Percentiles rank a stretch among this genome's conserved stretches.
Evolutionary conservation across 2,888 invertebrate genomes (phyloP).

Genomic region (Lochmaea crataegi): DNA sequence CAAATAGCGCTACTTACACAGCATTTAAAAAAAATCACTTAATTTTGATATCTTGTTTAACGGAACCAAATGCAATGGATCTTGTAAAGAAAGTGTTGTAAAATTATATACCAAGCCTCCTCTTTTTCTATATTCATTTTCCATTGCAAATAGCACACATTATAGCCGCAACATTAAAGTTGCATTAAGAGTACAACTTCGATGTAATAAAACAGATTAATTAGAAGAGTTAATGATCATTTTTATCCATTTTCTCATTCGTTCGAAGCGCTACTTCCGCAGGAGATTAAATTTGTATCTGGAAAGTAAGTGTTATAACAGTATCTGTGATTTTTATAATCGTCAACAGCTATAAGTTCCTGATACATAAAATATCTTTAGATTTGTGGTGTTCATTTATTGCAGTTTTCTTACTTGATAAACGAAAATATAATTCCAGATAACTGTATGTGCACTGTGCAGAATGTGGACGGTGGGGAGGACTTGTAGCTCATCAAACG

Average conservation of each 20-base stretch:
- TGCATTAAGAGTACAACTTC: constrained; percentile 22
- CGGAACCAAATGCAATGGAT: constrained; percentile 7
- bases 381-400: background rate
- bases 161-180: constrained; percentile 23
- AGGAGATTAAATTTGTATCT: background rate
- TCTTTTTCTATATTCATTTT: constrained; percentile 22
- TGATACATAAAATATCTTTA: background rate
- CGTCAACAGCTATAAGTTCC: background rate
- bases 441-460: too few species aligned
- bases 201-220: constrained; percentile 25
- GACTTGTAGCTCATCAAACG: too few species aligned
- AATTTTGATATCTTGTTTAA: background rate
- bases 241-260: constrained; percentile 3
- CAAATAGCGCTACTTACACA: too few species aligned
- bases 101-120: background rate
- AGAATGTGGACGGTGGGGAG: too few species aligned
- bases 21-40: too few species aligned
- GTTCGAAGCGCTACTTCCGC: background rate
- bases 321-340: background rate
- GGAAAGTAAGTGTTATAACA: background rate
- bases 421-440: too few species aligned
- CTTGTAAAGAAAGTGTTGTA: background rate
- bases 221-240: constrained; percentile 17
- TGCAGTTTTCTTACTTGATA: too few species aligned
- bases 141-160: constrained; percentile 18